A percentile compares a stretch with the other conserved stretches of the same genome.
phyloP scores from a whole-genome alignment of 2,797 vertebrate species.

The Sebastiscus albofasciatus region DNA sequence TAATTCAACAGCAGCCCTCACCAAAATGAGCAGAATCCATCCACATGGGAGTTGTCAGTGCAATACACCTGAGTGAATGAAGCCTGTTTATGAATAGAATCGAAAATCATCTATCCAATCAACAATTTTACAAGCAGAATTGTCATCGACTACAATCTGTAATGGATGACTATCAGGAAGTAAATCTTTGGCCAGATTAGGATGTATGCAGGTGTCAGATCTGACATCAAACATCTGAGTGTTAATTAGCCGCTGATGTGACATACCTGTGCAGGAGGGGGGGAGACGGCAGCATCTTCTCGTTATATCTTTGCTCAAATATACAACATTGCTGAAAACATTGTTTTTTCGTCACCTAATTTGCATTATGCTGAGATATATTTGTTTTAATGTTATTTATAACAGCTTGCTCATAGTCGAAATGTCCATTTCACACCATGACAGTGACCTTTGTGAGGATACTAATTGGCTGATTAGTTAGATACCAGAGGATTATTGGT shows the following conservation, averaged over 20 bases:
- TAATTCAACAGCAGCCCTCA: slow-evolving; percentile 20
- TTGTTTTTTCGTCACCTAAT: background rate
- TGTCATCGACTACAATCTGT: background rate
- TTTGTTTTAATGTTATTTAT: background rate
- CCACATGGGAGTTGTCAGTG: background rate
- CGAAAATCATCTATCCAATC: background rate
- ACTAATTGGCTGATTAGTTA: background rate
- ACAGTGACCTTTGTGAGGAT: background rate
- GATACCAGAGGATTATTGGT: background rate
- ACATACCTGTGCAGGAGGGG: slow-evolving; percentile 3
- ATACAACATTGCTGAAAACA: background rate
- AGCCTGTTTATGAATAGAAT: background rate
- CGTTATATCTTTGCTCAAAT: background rate
- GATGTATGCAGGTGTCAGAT: background rate
- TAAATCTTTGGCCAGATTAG: background rate
- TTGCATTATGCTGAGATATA: background rate
- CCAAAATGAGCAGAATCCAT: slow-evolving; percentile 2
- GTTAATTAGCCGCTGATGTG: slow-evolving; percentile 20
- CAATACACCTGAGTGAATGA: background rate
- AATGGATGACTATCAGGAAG: background rate
- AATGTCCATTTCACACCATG: background rate
- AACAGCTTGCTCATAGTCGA: background rate
- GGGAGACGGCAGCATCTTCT: background rate
- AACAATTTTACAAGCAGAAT: background rate
- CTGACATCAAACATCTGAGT: slow-evolving; percentile 13